phyloP scores from a whole-genome alignment of 2,797 vertebrate genomes.

The Sebastes paucispinis region DNA sequence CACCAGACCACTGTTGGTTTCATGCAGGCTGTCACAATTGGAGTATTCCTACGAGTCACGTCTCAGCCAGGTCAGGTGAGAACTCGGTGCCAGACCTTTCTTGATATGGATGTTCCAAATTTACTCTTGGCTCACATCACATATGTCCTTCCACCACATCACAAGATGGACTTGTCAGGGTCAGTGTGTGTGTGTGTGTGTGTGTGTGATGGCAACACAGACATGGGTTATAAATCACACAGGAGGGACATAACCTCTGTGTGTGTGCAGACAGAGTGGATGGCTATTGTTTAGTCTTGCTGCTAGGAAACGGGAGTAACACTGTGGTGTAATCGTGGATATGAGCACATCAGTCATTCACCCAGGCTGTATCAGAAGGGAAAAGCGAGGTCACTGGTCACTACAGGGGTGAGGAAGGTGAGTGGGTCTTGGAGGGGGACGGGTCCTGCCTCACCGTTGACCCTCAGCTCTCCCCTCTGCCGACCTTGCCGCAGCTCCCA shows the following conservation, averaged over 20 bases:
- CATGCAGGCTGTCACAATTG: slow-evolving; percentile 5
- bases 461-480: slow-evolving; percentile 14
- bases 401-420: slow-evolving; percentile 2
- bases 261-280: slow-evolving; percentile 28
- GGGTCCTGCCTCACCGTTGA: slow-evolving; percentile 36
- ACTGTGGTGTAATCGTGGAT: slow-evolving; percentile 64
- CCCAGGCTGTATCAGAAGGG: slow-evolving; percentile 58
- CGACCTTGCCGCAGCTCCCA: slow-evolving; percentile 30
- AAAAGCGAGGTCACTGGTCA: slow-evolving; percentile 52
- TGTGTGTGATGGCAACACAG: slow-evolving; percentile 36
- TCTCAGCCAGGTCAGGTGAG: slow-evolving; percentile 48
- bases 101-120: slow-evolving; percentile 66
- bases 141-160: slow-evolving; percentile 49
- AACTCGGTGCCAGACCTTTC: slow-evolving; percentile 8
- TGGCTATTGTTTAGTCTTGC: slow-evolving; percentile 71
- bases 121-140: slow-evolving; percentile 52
- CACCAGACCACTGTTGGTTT: background rate
- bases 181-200: slow-evolving; percentile 12
- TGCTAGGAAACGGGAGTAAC: slow-evolving; percentile 75
- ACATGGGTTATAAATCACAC: slow-evolving; percentile 56
- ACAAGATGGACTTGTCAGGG: slow-evolving; percentile 47
- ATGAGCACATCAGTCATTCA: slow-evolving; percentile 69
- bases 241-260: slow-evolving; percentile 33
- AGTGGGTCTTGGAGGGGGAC: background rate
- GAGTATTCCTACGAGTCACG: slow-evolving; percentile 31